Evolutionary conservation across 2,797 vertebrate species (phyloP), one percentile per base, ranked within the genome.

Genomic region (Diceros bicornis): DNA sequence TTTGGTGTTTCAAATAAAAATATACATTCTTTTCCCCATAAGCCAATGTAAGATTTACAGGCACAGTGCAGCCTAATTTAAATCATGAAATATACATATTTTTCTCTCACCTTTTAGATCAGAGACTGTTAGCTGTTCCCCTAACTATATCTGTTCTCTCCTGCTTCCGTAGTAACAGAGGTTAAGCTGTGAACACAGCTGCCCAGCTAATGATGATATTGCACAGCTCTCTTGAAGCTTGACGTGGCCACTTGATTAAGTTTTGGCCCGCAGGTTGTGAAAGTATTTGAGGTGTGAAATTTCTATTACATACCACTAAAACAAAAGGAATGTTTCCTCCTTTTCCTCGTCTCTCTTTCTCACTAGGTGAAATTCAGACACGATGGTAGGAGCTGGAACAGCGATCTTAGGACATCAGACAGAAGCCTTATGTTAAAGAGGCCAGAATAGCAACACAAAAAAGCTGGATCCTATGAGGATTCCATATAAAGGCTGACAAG

Each of bases 1-100:
- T 90, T 90, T 79, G 71, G 44, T 79, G 27, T 72, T 96, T 78
- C 75, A 92, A 90, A 55, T 66, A 71, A 81, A 95, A 89, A 81
- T 32, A 64, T 23, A 72, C 21, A 21, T 47, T 34, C 52, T 25
- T 81, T 41, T 20, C 85, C 34, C 47, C 41, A 37, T 61, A 29
- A 83, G 16, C 89, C 16, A 71, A 81, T 50, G 37, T 34, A 71
- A 95, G n/a, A 64, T 75, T 96, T 91, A 64, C 1, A 91, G 37
- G 50, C 41, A 81, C 27, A 84, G 7, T 44, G 11, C 13, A 50
- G 8, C 66, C 47, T 75, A 91, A 78, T 83, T 82, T 91, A 93
- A 79, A 74, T 61, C 18, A 77, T 44, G 18, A 55, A 74, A 68
- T 72, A 68, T 18, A 64, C 4, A 27, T 79, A 57, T 1, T 7